phyloP scores from a whole-genome alignment of 1,140 invertebrate species.

The Drosophila cardini region DNA sequence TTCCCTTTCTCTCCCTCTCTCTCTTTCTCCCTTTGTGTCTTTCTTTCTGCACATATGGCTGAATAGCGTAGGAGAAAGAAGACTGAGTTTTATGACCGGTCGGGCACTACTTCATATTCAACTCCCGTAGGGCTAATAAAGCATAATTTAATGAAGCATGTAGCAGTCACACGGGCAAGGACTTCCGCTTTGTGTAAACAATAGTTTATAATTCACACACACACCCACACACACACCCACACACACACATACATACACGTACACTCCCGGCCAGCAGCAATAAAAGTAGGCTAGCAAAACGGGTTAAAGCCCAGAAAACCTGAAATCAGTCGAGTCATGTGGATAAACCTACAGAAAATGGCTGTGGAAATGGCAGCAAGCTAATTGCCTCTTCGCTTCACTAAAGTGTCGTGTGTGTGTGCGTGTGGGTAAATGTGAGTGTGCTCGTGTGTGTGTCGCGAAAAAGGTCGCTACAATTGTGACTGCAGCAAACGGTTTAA shows the following conservation, averaged over 20 bases:
- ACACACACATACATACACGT: slow-evolving; percentile 14
- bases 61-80: background rate
- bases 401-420: background rate
- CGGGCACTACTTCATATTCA: slow-evolving; percentile 77
- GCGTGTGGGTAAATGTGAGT: slow-evolving; percentile 9
- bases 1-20: background rate
- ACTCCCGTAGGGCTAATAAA: slow-evolving; percentile 82
- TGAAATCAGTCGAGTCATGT: slow-evolving; percentile 58
- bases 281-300: slow-evolving; percentile 65
- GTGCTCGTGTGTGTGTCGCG: slow-evolving; percentile 2
- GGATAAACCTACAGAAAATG: background rate
- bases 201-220: slow-evolving; percentile 76
- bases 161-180: slow-evolving; percentile 71
- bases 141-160: slow-evolving; percentile 83
- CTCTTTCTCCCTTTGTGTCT: background rate
- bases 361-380: background rate
- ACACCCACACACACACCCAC: slow-evolving; percentile 41
- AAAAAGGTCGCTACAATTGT: slow-evolving; percentile 1
- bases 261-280: slow-evolving; percentile 34
- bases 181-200: slow-evolving; percentile 82
- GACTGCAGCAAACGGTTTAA: slow-evolving; percentile 3
- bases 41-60: slow-evolving; percentile 20
- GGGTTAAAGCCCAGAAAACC: slow-evolving; percentile 53
- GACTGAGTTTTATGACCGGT: slow-evolving; percentile 44
- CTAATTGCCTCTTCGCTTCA: background rate